Evolutionary conservation across 1,140 invertebrate genomes (phyloP), one percentile per base, ranked within the genome.

Genomic region (Monochamus saltuarius): DNA sequence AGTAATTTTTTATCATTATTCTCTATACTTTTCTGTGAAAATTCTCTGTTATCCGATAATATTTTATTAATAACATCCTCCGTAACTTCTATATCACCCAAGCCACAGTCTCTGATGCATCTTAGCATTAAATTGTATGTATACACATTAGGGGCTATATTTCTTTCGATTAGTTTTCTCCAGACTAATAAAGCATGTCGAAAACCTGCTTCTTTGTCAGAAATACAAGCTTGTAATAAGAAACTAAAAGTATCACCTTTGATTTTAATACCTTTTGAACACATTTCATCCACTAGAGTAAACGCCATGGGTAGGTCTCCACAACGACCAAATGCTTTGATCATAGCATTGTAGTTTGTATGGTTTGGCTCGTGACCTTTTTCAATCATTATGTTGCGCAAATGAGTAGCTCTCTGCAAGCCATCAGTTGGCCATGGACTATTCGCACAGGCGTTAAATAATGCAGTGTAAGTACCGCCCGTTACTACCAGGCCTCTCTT

Each of bases 401-500:
- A 78, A 60, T 84, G 70, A 29, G 75, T 80, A 0, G 91, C 90
- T 70, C 84, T 77, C 45, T 81, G 78, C 29, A 89, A 73, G 19
- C 87, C 87, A 74, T 89, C 83, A 37, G 61, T 69, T 17, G 78
- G 70, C 75, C 81, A 86, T 1, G 90, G 90, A 53, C 85, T 89
- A 75, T 94, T 89, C 7, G 91, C 84, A 78, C 93, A 96, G 7
- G 90, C 88, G 79, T 94, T 92, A 72, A 97, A 90, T 11, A 98
- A 78, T 55, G 87, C 87, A 10, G 91, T 94, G 70, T 93, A 93
- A 7, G 87, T 88, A 8, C 87, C 83, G 0, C 81, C 80, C 36
- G 84, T 87, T 0, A 86, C 83, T 64, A 82, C 81, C 0, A 94
- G 71, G 0, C 82, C 84, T 40, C 86, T 73, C 69, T 86, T 85